A percentile compares a stretch with the other conserved stretches of the same genome.
Evolutionary conservation across 2,113 vertebrate species (phyloP).

Genomic region (Apteryx mantelli): DNA sequence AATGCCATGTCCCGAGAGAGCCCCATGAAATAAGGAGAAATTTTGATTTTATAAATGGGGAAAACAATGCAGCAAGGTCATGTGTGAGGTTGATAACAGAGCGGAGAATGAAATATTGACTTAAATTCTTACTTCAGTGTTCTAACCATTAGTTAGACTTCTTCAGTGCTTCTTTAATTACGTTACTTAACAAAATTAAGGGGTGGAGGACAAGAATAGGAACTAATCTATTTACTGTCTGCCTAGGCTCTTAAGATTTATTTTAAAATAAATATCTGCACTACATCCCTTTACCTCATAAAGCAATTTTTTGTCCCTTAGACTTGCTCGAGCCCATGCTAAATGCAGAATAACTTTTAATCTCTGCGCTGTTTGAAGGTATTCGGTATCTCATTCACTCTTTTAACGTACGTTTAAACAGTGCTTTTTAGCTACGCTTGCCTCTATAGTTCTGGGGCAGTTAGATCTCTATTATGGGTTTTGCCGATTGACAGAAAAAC

Average conservation of each 20-base stretch:
- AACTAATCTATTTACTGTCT: conserved; percentile 35
- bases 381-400: background rate
- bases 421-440: background rate
- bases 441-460: background rate
- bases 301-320: conserved; percentile 3
- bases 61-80: background rate
- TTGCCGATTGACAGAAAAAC: background rate
- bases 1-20: background rate
- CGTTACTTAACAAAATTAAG: conserved; percentile 39
- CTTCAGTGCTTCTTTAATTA: conserved; percentile 35
- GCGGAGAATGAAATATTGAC: background rate
- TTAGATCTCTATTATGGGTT: background rate
- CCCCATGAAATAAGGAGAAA: accelerated
- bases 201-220: conserved; percentile 1
- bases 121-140: background rate
- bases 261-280: conserved; percentile 20
- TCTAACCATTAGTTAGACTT: background rate
- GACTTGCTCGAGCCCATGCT: background rate
- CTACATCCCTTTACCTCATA: background rate
- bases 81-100: background rate
- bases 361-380: background rate
- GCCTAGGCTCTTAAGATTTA: background rate
- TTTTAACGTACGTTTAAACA: background rate
- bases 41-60: background rate
- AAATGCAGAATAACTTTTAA: background rate